Base-by-base conservation (phyloP, 2,888 invertebrate genomes). In the Latrodectus elegans region DNA sequence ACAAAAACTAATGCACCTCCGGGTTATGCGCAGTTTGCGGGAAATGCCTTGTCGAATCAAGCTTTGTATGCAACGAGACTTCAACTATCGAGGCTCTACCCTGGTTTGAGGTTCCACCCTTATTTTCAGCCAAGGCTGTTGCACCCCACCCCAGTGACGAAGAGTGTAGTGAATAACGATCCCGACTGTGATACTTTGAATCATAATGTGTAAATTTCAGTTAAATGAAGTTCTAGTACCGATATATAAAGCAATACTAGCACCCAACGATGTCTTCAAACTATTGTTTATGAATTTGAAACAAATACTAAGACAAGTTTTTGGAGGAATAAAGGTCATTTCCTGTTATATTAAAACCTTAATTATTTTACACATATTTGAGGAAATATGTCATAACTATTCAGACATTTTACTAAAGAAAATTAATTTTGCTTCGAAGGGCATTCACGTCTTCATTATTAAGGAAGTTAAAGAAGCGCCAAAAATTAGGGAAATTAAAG, bases 61-160 rank as follows among this genome's bases (percentile, higher is more conserved):
- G 86, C 86, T 8, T 64, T 87, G 22, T 87, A 87, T 10, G 70
- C 82, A 10, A 83, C 76, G 9, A 76, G 89, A 53, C 70, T 89
- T 12, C 89, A 89, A 38, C 77, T 89, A 8, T 83, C 86, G 8
- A 85, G 89, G 26, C 65, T 89, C 12, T 87, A 89, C 53, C 89
- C 89, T 8, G 87, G 89, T 55, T 60, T 88, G 17, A 85, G 87
- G 55, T 89, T 88, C 68, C 89, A 89, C 22, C 89, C 89, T 14
- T 89, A 89, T 67, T 83, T 89, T 26, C 87, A 87, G 38, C 89
- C 89, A 4, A 71, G 89, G 52, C 73, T 89, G 22, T 17, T 89
- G 60, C 89, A 87, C 60, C 84, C 88, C 15, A 51, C 81, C 9
- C 55, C 88, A 10, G 65, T 79, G 49, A 17, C 80, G 15, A 75